phyloP scores from a whole-genome alignment of 2,888 invertebrate genomes.

The Linnaemya tessellans region DNA sequence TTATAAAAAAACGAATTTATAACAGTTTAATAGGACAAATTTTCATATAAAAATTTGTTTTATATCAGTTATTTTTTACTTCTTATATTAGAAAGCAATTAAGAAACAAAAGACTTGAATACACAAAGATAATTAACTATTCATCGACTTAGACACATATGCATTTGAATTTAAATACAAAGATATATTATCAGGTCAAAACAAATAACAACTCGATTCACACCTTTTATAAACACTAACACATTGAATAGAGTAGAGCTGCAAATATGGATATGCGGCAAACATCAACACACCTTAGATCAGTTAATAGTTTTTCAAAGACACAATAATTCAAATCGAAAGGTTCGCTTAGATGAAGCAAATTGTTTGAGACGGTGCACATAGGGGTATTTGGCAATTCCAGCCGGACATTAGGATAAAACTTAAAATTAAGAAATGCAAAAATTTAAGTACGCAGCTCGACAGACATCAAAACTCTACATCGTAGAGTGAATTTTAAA shows the following conservation, averaged over 20 bases:
- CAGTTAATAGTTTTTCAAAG: slow-evolving; percentile 4
- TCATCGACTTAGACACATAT: background rate
- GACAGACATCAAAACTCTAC: too few species aligned
- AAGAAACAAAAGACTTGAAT: background rate
- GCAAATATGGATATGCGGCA: background rate
- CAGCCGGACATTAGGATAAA: too few species aligned
- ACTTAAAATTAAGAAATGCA: too few species aligned
- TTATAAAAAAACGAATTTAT: too few species aligned
- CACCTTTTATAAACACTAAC: slow-evolving; percentile 35
- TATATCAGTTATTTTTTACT: too few species aligned
- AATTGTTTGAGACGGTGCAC: background rate
- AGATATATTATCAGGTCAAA: slow-evolving; percentile 2
- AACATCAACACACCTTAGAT: slow-evolving; percentile 41
- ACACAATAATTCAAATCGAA: background rate
- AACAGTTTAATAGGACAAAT: too few species aligned
- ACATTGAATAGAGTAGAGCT: background rate
- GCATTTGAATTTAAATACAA: background rate
- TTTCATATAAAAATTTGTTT: too few species aligned
- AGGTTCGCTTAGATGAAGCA: background rate
- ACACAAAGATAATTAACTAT: background rate
- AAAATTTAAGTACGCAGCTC: too few species aligned
- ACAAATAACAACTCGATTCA: slow-evolving; percentile 27
- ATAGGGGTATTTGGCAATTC: too few species aligned
- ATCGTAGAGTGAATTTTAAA: too few species aligned
- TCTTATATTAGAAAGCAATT: too few species aligned